Base-by-base conservation (phyloP, 2,113 vertebrate species). In the Pygoscelis antarcticus region DNA sequence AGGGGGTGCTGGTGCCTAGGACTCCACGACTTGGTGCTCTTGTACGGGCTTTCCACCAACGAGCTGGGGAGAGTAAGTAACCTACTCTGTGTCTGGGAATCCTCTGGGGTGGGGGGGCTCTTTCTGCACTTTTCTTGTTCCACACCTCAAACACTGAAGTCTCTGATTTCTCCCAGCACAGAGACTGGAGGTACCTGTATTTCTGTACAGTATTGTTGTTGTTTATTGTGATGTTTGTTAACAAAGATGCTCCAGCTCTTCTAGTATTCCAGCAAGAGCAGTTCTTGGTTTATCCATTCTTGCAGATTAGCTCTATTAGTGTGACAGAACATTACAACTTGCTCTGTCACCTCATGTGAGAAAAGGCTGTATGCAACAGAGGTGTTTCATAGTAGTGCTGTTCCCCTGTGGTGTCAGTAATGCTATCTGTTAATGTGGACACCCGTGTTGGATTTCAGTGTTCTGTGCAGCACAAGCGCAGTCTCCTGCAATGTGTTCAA, bases 11-110 rank as follows among this genome's bases (percentile, higher is more conserved):
- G 64, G 74, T 93, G 62, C 60, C n/a, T 66, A 87, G 77, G 71
- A 52, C 40, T 68, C 51, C 83, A 62, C 64, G 62, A 93, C 62
- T 34, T 82, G 47, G 80, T 92, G 62, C 93, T 96, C 69, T 80
- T 25, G 7, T 57, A 55, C 62, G 3, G 89, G 34, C 78, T 95
- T 96, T 83, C 36, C 71, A 94, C 72, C 91, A 83, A 62, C 32
- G 16, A 96, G 15, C 89, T 96, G 89, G 86, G 88, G 44, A 91
- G 82, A 76, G 97, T 98, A 89, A 98, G 98, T 97, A 89, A 79
- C 62, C 58, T 96, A 42, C 55, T 93, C 27, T 0, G 0, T 49
- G 18, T 64, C 23, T 13, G 7, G 36, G 55, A 14, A 16, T 81
- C 47, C 16, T 74, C 22, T 70, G 40, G n/a, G 30, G 9, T 17